These are phyloP conservation scores for Copsychus sechellarum DNA, from an alignment of 2,113 vertebrate species.

Conservation along the genomic window DNA sequence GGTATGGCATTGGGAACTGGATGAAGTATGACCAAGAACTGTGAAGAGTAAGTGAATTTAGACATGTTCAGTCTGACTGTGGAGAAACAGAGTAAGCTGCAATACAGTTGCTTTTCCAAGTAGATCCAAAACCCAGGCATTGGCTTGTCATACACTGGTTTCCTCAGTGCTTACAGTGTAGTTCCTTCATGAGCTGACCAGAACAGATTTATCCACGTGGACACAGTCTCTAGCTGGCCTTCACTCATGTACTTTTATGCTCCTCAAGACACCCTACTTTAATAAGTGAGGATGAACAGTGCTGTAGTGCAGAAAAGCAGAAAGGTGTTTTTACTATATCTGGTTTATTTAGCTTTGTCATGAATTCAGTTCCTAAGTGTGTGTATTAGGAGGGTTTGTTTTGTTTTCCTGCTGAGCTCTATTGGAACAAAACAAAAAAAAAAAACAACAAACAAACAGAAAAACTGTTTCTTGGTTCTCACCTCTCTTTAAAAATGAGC, in stretches of 20 bases:
- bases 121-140: accelerated
- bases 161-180: background rate
- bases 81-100: background rate
- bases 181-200: background rate
- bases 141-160: accelerated
- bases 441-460: background rate
- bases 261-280: background rate
- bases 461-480: background rate
- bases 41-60: background rate
- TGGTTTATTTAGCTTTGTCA: background rate
- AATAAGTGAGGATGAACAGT: background rate
- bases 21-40: background rate
- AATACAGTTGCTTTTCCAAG: background rate
- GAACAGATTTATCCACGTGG: background rate
- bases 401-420: background rate
- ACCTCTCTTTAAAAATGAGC: background rate
- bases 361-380: background rate
- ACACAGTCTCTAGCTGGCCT: background rate
- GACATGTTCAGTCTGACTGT: background rate
- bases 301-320: background rate
- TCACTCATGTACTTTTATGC: background rate
- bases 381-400: background rate
- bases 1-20: background rate
- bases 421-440: background rate
- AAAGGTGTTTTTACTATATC: background rate